These are phyloP conservation scores for Pycnomerus fuliginosus DNA, from an alignment of 2,888 invertebrate genomes.

Conservation along the genomic window DNA sequence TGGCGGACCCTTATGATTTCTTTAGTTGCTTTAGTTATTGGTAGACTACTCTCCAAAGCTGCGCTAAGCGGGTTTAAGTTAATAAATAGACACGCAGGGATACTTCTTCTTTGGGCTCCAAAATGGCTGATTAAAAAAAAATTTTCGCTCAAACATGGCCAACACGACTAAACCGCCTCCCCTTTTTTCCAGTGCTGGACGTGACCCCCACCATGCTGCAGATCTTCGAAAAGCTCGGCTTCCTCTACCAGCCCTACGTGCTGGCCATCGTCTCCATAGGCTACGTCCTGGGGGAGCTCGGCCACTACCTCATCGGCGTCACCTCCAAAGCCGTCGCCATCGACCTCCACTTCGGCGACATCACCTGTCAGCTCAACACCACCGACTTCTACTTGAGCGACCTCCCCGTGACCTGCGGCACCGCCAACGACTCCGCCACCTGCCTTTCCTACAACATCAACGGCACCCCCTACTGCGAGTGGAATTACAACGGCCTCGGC, in stretches of 20 bases:
- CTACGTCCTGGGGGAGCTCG: constrained; percentile 83
- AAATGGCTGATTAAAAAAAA: too few species aligned
- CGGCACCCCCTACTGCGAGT: constrained; percentile 79
- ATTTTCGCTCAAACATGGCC: too few species aligned
- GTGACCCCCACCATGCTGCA: constrained; percentile 29
- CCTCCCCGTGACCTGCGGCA: constrained; percentile 58
- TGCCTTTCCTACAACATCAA: constrained; percentile 64
- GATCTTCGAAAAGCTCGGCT: constrained; percentile 61
- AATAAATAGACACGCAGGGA: too few species aligned
- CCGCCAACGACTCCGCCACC: constrained; percentile 57
- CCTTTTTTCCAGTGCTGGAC: constrained; percentile 9
- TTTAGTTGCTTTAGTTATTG: too few species aligned
- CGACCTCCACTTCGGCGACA: constrained; percentile 84
- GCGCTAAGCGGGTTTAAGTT: too few species aligned
- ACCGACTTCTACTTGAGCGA: constrained; percentile 57
- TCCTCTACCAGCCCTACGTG: constrained; percentile 77
- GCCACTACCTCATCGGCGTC: constrained; percentile 86
- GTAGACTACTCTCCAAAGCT: too few species aligned
- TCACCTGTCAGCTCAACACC: constrained; percentile 76
- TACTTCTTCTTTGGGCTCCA: too few species aligned
- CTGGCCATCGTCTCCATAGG: constrained; percentile 77
- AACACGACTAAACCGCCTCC: not conserved
- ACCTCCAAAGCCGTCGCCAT: constrained; percentile 84
- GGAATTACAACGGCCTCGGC: constrained; percentile 91
- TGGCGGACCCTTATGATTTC: too few species aligned